phyloP scores from a whole-genome alignment of 2,113 vertebrate species.

The Monopterus albus region DNA sequence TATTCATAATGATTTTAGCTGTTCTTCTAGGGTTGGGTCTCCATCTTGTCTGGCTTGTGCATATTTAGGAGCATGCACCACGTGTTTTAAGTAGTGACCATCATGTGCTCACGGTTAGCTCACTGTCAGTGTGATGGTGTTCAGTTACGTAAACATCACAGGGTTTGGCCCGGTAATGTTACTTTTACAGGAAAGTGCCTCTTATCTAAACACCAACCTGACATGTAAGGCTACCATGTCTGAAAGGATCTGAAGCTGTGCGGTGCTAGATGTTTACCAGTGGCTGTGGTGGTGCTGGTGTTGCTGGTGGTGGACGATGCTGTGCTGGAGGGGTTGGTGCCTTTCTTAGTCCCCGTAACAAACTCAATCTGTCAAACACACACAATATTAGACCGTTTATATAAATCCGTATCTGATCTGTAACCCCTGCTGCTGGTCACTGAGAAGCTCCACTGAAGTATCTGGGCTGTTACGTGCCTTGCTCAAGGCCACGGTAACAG shows the following conservation, averaged over 20 bases:
- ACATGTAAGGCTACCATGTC: neutral
- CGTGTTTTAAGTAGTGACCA: too few species aligned
- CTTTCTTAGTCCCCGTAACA: constrained; percentile 97
- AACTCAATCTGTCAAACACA: constrained; percentile 90
- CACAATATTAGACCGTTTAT: neutral
- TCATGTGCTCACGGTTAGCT: neutral
- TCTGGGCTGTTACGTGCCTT: too few species aligned
- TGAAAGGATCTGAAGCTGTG: neutral
- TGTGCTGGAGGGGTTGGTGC: constrained; percentile 86
- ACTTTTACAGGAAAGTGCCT: neutral
- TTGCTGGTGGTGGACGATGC: constrained; percentile 87
- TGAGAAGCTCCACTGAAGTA: neutral
- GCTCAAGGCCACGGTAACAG: neutral
- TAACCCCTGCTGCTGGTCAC: neutral
- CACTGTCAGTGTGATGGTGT: neutral
- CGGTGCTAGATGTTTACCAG: constrained; percentile 82
- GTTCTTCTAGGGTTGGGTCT: too few species aligned
- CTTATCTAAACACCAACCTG: too few species aligned
- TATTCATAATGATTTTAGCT: too few species aligned
- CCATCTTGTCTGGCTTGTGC: too few species aligned
- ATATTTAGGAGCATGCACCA: too few species aligned
- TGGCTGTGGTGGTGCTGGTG: constrained; percentile 85
- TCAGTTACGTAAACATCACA: neutral
- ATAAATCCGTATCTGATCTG: too few species aligned
- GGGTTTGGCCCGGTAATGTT: neutral